Evolutionary conservation across 2,797 vertebrate species (phyloP).

Genomic region (Podargus strigoides): DNA sequence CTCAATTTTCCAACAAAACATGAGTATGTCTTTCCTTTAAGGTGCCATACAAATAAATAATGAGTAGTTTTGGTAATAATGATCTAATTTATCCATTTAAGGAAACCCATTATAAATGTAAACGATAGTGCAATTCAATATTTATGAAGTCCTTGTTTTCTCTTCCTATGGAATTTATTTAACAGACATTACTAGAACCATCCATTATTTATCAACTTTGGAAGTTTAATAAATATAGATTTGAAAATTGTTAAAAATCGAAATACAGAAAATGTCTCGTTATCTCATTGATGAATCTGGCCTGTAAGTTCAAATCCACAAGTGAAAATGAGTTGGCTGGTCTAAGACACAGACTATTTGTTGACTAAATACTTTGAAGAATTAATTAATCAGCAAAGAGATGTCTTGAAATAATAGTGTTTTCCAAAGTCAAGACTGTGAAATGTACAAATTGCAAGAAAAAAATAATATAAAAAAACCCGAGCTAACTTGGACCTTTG

Average conservation of each 20-base stretch:
- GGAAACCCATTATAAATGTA: neutral
- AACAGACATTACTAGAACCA: neutral
- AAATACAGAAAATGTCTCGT: neutral
- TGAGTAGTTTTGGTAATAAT: neutral
- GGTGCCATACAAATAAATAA: neutral
- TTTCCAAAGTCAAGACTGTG: neutral
- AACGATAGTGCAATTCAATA: neutral
- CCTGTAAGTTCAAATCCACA: neutral
- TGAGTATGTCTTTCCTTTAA: neutral
- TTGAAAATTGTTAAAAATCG: conserved; percentile 22
- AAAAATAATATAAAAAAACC: neutral
- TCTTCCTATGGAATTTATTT: conserved; percentile 13
- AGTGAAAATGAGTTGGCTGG: neutral
- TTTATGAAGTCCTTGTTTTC: conserved; percentile 20
- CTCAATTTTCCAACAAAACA: neutral
- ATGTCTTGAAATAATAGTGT: neutral
- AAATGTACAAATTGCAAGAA: neutral
- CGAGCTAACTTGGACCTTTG: neutral
- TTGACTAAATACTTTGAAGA: neutral
- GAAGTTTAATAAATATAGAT: conserved; percentile 36
- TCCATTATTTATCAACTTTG: conserved; percentile 14
- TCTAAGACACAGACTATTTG: neutral
- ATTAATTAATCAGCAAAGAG: neutral
- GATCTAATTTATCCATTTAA: neutral
- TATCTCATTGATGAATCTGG: neutral